phyloP scores from a whole-genome alignment of 2,888 invertebrate species.

The Spilosoma lubricipeda region DNA sequence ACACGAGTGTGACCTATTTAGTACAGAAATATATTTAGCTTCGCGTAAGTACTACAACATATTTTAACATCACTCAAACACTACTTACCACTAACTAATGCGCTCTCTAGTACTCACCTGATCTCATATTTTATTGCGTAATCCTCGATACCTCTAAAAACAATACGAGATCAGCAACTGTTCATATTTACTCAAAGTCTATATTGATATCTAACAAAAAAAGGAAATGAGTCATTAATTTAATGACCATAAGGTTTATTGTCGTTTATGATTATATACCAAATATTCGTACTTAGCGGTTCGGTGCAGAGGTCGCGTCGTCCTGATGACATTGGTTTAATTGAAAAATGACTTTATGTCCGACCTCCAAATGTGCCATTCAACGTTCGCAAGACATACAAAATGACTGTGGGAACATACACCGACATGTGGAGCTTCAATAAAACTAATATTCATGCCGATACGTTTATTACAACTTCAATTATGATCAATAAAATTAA shows the following conservation, averaged over 20 bases:
- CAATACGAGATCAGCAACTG: constrained; percentile 61
- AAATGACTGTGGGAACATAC: constrained; percentile 68
- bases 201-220: constrained; percentile 44
- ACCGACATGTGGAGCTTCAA: constrained; percentile 48
- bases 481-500: constrained; percentile 68
- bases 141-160: constrained; percentile 32
- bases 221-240: constrained; percentile 57
- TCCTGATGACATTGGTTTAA: constrained; percentile 82
- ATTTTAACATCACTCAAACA: constrained; percentile 11
- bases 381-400: constrained; percentile 62
- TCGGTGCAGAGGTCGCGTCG: constrained; percentile 70
- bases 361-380: constrained; percentile 74
- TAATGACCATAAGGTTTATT: constrained; percentile 56
- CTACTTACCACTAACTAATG: constrained; percentile 4
- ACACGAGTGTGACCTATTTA: constrained; percentile 61
- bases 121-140: constrained; percentile 31
- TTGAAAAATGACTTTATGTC: constrained; percentile 81
- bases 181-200: constrained; percentile 67
- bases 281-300: constrained; percentile 59
- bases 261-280: constrained; percentile 51
- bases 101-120: constrained; percentile 9
- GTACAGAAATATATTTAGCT: constrained; percentile 49
- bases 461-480: constrained; percentile 75
- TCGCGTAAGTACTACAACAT: background rate
- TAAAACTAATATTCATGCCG: constrained; percentile 69